phyloP scores from a whole-genome alignment of 2,113 vertebrate species.

The Excalfactoria chinensis region DNA sequence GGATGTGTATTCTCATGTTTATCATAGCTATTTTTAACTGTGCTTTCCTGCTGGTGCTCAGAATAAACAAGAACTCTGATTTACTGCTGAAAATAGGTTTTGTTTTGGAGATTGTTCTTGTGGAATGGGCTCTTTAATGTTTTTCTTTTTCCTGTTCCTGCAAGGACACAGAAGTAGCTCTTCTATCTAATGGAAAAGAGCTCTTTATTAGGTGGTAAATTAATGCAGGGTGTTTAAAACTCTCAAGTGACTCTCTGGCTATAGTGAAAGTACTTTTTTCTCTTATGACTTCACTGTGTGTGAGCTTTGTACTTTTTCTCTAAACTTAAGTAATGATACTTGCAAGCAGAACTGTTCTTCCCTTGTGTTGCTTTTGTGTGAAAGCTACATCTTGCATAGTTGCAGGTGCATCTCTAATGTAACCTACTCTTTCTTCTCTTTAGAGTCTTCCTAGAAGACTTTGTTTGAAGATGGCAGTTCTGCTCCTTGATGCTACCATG shows the following conservation, averaged over 20 bases:
- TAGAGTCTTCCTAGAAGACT: background rate
- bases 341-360: background rate
- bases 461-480: constrained; percentile 14
- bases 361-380: background rate
- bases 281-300: background rate
- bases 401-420: background rate
- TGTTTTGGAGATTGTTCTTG: background rate
- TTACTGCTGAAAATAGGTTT: constrained; percentile 8
- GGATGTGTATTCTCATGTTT: constrained; percentile 17
- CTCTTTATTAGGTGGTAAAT: constrained; percentile 42
- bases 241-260: constrained; percentile 31
- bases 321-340: background rate
- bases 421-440: constrained; percentile 2
- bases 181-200: constrained; percentile 27
- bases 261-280: background rate
- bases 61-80: constrained; percentile 36
- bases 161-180: background rate
- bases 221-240: constrained; percentile 34
- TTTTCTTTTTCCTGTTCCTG: background rate
- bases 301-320: background rate
- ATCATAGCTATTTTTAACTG: background rate
- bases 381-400: background rate
- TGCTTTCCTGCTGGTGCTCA: background rate
- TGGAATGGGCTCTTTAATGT: constrained; percentile 1
- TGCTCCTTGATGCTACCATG: background rate